Conservation (phyloP, 2,888 invertebrate genomes). For the Philereme transversata region DNA sequence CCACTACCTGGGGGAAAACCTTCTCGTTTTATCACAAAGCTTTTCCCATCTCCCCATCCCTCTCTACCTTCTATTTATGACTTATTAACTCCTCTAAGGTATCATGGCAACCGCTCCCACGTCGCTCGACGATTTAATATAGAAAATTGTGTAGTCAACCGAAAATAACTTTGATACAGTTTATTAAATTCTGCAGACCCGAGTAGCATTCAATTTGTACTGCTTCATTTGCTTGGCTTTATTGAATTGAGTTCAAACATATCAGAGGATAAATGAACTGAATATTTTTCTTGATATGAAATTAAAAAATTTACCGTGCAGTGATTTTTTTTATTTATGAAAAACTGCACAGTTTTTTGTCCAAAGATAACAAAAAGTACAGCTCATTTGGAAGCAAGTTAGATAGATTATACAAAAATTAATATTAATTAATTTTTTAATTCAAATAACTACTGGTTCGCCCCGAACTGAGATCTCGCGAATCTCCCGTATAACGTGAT, state of each 20-base stretch:
- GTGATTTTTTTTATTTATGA: neutral
- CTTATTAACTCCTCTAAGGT: conserved; percentile 83
- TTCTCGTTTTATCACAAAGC: conserved; percentile 52
- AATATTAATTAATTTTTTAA: too few species aligned
- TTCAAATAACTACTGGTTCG: too few species aligned
- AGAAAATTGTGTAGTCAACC: conserved; percentile 78
- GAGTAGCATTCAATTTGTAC: conserved; percentile 39
- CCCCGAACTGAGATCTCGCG: too few species aligned
- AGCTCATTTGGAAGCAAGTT: too few species aligned
- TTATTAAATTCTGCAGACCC: conserved; percentile 74
- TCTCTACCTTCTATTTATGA: conserved; percentile 74
- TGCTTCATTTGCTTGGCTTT: conserved; percentile 30
- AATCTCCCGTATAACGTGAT: too few species aligned
- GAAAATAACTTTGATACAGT: conserved; percentile 68
- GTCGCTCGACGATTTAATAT: conserved; percentile 76
- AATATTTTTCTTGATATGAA: conserved; percentile 9
- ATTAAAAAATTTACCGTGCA: too few species aligned
- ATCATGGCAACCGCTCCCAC: conserved; percentile 79
- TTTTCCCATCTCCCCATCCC: conserved; percentile 51
- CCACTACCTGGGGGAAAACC: conserved; percentile 68
- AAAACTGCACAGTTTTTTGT: neutral
- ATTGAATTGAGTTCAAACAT: conserved; percentile 29
- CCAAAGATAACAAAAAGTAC: too few species aligned
- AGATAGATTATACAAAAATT: too few species aligned
- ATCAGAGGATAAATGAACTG: conserved; percentile 24